Percentiles rank a stretch among this genome's conserved stretches.
Conservation (phyloP, 2,113 vertebrate species). For the Orientallactaga bullata region DNA sequence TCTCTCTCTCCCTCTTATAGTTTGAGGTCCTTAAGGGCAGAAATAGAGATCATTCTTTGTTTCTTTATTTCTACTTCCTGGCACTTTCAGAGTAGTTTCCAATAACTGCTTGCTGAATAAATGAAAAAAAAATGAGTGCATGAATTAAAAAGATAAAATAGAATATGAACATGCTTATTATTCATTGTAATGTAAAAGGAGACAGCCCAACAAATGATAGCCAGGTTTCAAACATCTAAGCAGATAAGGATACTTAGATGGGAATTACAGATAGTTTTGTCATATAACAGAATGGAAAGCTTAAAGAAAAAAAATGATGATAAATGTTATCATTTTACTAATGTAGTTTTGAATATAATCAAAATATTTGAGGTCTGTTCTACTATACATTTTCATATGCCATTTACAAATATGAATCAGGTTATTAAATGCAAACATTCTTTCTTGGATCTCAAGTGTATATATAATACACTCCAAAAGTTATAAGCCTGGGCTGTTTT, state of each 20-base stretch:
- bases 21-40: background rate
- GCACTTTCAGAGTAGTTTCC: constrained; percentile 49
- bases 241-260: constrained; percentile 56
- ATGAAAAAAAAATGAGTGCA: constrained; percentile 48
- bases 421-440: constrained; percentile 70
- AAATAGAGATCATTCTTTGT: constrained; percentile 55
- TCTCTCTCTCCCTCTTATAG: background rate
- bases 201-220: constrained; percentile 40
- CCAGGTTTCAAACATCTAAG: constrained; percentile 49
- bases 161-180: constrained; percentile 40
- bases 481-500: constrained; percentile 79
- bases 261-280: constrained; percentile 60
- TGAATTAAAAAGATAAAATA: constrained; percentile 65
- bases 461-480: constrained; percentile 76
- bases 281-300: constrained; percentile 33
- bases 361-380: constrained; percentile 76
- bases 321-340: constrained; percentile 58
- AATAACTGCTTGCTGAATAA: constrained; percentile 56
- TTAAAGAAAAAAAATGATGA: constrained; percentile 66
- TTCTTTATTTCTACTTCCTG: constrained; percentile 62
- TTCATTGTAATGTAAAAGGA: constrained; percentile 64
- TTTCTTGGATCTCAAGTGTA: constrained; percentile 68
- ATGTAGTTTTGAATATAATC: constrained; percentile 62
- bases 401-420: constrained; percentile 73
- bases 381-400: constrained; percentile 55